Base-by-base conservation (phyloP, 2,113 vertebrate species). In the Myrmecobius fasciatus region DNA sequence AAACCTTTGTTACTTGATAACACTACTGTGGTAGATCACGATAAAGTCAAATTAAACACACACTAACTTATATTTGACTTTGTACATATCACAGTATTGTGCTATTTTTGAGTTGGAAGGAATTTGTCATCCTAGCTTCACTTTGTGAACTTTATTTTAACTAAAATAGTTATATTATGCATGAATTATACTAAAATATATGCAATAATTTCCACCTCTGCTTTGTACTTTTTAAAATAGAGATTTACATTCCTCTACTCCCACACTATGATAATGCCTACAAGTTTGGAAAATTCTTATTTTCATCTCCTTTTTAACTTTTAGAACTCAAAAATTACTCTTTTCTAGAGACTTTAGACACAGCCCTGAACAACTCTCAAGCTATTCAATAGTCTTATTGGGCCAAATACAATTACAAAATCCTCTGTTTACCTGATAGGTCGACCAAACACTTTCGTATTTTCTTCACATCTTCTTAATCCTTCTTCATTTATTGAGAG, bases 401-500 rank as follows among this genome's bases (percentile, higher is more conserved):
- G 67, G 88, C 36, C 31, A 52, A 92, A 43, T 7, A 53, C 89
- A 89, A 93, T 24, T 92, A 12, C 0, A 9, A 51, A 46, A n/a
- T 0, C 0, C 0, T 43, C 12, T 3, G 10, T 8, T 96, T 98
- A 99, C 99, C 99, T 99, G 96, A 99, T 99, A 1, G 99, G 99
- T 51, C 99, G 99, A 83, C 99, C 99, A 53, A 99, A 99, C 10
- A 99, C 99, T 96, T 99, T 99, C 0, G 99, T 99, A 90, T 99
- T 99, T 96, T 99, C 99, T 52, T 99, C 99, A 95, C 99, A 99
- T 1, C 99, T 98, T 46, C 99, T 98, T 96, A 99, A 98, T 56
- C 99, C 99, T 97, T 99, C 99, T 93, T 99, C 99, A 14, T 99
- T 99, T 97, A 99, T 99, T 94, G 99, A 99, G 53, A 99, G 98